Evolutionary conservation across 1,140 invertebrate species (phyloP).

Genomic region (Agraylea sexmaculata): DNA sequence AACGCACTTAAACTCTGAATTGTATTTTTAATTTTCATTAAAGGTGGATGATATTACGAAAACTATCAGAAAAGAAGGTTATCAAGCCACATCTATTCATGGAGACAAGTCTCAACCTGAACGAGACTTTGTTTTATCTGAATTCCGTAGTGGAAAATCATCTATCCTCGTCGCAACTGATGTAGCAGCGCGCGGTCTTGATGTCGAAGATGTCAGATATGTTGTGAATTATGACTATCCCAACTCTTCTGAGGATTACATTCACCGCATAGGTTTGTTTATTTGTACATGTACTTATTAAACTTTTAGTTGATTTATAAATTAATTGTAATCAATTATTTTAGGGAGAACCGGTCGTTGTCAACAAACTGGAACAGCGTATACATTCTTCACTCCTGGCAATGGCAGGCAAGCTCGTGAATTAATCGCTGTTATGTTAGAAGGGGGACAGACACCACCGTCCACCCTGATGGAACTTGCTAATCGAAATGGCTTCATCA

Average conservation of each 20-base stretch:
- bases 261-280: constrained; percentile 86
- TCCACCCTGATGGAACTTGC: constrained; percentile 57
- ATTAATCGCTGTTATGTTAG: constrained; percentile 76
- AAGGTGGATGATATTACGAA: constrained; percentile 88
- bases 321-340: not conserved
- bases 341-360: constrained; percentile 80
- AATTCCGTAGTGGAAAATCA: constrained; percentile 86
- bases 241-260: constrained; percentile 96
- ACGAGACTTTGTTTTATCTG: constrained; percentile 80
- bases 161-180: constrained; percentile 98
- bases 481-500: constrained; percentile 23
- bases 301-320: not conserved
- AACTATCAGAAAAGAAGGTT: constrained; percentile 74
- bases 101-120: constrained; percentile 97
- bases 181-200: constrained; percentile 94
- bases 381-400: constrained; percentile 90
- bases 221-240: constrained; percentile 99
- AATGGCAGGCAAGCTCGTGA: constrained; percentile 86
- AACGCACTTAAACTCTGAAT: no score
- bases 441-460: constrained; percentile 84
- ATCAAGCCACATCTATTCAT: constrained; percentile 85
- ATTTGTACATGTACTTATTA: constrained; percentile 1
- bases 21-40: constrained; percentile 5
- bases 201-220: constrained; percentile 98
- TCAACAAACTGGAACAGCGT: constrained; percentile 88